Percentiles rank a stretch among this genome's conserved stretches.
phyloP scores from a whole-genome alignment of 2,113 vertebrate species.

The Saccopteryx leptura region DNA sequence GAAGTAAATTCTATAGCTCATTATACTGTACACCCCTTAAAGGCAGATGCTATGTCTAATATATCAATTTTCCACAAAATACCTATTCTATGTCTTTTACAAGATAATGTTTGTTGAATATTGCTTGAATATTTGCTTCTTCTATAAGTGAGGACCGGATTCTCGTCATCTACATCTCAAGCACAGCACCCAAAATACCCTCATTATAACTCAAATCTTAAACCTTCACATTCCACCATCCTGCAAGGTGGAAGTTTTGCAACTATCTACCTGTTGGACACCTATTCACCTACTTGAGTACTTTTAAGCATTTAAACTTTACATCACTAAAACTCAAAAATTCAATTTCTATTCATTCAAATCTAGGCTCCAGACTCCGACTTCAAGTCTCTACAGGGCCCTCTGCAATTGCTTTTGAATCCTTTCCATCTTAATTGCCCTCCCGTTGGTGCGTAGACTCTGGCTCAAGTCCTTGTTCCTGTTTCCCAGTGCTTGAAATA shows the following conservation, averaged over 20 bases:
- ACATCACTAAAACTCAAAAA: neutral
- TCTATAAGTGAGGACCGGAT: neutral
- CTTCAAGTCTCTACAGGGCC: neutral
- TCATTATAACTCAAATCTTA: neutral
- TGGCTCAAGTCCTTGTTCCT: neutral
- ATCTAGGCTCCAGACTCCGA: neutral
- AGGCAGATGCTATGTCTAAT: neutral
- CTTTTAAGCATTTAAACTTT: constrained; percentile 46
- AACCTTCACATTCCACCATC: neutral
- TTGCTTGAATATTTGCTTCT: neutral
- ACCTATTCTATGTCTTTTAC: neutral
- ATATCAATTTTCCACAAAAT: neutral
- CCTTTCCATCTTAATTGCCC: neutral
- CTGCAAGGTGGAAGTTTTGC: neutral
- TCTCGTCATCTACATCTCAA: neutral
- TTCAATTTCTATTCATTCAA: constrained; percentile 27
- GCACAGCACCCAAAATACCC: neutral
- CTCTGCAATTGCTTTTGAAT: neutral
- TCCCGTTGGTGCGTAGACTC: neutral
- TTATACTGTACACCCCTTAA: neutral
- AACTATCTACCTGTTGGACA: neutral
- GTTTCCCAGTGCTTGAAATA: neutral
- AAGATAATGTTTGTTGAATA: constrained; percentile 5
- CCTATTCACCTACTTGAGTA: neutral
- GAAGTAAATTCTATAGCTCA: neutral